phyloP scores from a whole-genome alignment of 2,888 invertebrate species.

The Eurytoma californica region DNA sequence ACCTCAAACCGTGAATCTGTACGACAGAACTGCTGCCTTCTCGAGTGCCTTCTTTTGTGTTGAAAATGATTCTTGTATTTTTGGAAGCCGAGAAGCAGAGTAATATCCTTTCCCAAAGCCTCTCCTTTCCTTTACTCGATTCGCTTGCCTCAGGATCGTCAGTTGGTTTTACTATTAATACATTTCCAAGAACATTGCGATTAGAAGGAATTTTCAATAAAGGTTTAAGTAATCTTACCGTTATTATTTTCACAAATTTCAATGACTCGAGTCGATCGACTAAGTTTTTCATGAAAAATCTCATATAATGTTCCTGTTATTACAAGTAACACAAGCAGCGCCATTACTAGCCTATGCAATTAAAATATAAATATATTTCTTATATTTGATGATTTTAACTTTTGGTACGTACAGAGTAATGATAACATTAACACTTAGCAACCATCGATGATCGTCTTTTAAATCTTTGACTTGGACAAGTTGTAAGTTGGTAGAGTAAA shows the following conservation, averaged over 20 bases:
- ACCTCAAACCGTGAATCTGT: constrained; percentile 76
- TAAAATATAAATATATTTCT: too few species aligned
- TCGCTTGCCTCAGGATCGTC: constrained; percentile 26
- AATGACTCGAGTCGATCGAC: too few species aligned
- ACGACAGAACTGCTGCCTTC: constrained; percentile 69
- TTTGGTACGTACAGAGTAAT: neutral
- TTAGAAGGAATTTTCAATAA: neutral
- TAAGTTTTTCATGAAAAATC: too few species aligned
- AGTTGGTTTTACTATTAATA: constrained; percentile 28
- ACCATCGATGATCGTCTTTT: constrained; percentile 66
- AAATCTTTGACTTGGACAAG: constrained; percentile 70
- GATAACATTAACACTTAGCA: constrained; percentile 61
- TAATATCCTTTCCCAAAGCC: neutral
- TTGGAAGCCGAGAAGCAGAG: constrained; percentile 76
- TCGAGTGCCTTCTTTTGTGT: constrained; percentile 68
- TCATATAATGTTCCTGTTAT: too few species aligned
- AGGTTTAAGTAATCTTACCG: constrained; percentile 49
- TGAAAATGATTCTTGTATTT: constrained; percentile 74
- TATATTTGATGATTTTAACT: too few species aligned
- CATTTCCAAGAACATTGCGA: constrained; percentile 21
- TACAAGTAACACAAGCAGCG: constrained; percentile 53
- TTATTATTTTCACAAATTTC: constrained; percentile 62
- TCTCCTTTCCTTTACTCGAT: neutral
- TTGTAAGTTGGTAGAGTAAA: constrained; percentile 70
- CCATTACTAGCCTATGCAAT: constrained; percentile 61